These are phyloP conservation scores for Tromatobia lineatoria DNA, from an alignment of 2,888 invertebrate genomes.

Conservation along the genomic window DNA sequence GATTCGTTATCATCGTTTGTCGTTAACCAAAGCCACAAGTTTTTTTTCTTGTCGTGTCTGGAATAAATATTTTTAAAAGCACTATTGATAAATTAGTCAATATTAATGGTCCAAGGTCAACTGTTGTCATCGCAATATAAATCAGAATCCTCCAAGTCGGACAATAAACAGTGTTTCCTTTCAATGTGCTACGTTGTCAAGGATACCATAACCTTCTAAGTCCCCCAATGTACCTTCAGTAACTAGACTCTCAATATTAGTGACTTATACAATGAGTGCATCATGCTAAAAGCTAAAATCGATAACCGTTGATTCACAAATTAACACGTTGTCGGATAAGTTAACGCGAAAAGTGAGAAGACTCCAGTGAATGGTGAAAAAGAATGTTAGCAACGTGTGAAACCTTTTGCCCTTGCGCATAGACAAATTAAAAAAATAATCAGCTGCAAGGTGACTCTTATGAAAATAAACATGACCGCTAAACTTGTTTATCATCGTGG, in stretches of 20 bases:
- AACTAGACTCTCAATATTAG: slow-evolving; percentile 2
- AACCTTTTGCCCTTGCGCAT: neutral
- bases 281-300: neutral
- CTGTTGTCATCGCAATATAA: neutral
- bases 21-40: neutral
- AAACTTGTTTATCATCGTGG: neutral
- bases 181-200: neutral
- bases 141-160: neutral
- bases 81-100: neutral
- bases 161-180: neutral
- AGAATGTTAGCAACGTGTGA: neutral
- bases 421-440: neutral
- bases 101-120: neutral
- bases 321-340: neutral
- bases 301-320: neutral
- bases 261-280: neutral
- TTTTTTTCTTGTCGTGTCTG: neutral
- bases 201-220: no score
- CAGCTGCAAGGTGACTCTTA: neutral
- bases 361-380: neutral
- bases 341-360: neutral
- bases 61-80: neutral
- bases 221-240: no score
- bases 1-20: neutral
- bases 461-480: neutral